These are phyloP conservation scores for Platypus cylindrus DNA, from an alignment of 2,888 invertebrate species.

Conservation along the genomic window DNA sequence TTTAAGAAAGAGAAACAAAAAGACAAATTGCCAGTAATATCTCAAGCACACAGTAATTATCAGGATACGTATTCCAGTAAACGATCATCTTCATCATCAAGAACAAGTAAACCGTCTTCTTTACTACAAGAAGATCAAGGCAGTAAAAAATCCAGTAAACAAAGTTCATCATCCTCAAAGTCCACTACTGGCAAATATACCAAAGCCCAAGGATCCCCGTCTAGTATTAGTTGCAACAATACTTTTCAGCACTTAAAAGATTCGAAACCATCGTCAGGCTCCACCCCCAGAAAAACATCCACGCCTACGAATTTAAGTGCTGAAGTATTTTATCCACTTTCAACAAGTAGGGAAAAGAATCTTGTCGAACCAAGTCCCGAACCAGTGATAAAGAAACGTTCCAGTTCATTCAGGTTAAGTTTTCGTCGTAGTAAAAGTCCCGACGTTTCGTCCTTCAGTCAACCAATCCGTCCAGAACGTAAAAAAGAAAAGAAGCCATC, in stretches of 20 bases:
- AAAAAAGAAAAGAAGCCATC: slow-evolving; percentile 38
- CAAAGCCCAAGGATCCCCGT: not conserved
- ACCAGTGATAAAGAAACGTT: slow-evolving; percentile 12
- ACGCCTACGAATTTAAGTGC: slow-evolving; percentile 6
- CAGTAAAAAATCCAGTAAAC: slow-evolving; percentile 19
- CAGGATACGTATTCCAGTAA: slow-evolving; percentile 19
- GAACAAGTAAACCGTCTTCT: slow-evolving; percentile 8
- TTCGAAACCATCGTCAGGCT: slow-evolving; percentile 8
- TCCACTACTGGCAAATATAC: slow-evolving; percentile 9
- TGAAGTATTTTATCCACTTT: slow-evolving; percentile 12
- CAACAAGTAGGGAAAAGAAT: slow-evolving; percentile 15
- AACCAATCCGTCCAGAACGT: slow-evolving; percentile 30
- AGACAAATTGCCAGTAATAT: slow-evolving; percentile 10
- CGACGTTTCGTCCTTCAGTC: slow-evolving; percentile 10
- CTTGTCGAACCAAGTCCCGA: slow-evolving; percentile 13
- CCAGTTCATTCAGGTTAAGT: slow-evolving; percentile 21
- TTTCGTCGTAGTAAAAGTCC: slow-evolving; percentile 21
- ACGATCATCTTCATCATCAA: slow-evolving; percentile 14
- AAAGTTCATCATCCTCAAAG: slow-evolving; percentile 18
- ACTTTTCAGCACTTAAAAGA: slow-evolving; percentile 5
- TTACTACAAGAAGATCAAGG: slow-evolving; percentile 9
- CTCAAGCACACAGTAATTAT: slow-evolving; percentile 9
- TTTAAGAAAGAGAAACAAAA: slow-evolving; percentile 14
- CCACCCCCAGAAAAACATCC: slow-evolving; percentile 9
- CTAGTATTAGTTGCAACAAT: slow-evolving; percentile 4